A percentile compares a stretch with the other conserved stretches of the same genome.
Conservation (phyloP, 1,140 invertebrate species). For the Paralvinella palmiformis region DNA sequence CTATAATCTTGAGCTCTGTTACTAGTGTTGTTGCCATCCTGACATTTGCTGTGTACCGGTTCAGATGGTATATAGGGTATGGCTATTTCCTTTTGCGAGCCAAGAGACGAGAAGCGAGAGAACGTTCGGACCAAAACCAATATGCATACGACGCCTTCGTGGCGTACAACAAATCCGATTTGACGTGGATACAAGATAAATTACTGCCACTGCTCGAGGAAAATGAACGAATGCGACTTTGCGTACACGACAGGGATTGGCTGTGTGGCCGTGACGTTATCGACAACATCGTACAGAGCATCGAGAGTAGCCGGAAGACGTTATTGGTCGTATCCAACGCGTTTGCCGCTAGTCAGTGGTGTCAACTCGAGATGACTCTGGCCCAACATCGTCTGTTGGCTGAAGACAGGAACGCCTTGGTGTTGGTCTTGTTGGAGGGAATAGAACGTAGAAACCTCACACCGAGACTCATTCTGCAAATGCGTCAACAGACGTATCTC, state of each 20-base stretch:
- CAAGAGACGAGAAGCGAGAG: background rate
- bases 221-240: constrained; percentile 21
- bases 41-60: background rate
- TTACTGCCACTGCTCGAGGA: background rate
- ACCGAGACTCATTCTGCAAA: constrained; percentile 1
- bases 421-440: constrained; percentile 59
- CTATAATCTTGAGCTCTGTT: background rate
- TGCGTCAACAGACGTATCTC: background rate
- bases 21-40: background rate
- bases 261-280: constrained; percentile 24
- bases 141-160: background rate
- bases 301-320: constrained; percentile 26
- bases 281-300: constrained; percentile 29
- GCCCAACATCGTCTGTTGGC: no score
- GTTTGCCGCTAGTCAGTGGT: constrained; percentile 31
- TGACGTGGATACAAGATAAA: background rate
- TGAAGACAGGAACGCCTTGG: constrained; percentile 9
- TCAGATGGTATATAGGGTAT: background rate
- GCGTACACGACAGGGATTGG: constrained; percentile 35
- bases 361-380: constrained; percentile 47
- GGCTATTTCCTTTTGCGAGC: background rate
- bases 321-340: constrained; percentile 27
- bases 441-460: no score
- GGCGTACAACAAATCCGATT: background rate
- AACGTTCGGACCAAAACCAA: background rate